Evolutionary conservation across 2,797 vertebrate species (phyloP), one percentile per base, ranked within the genome.

Genomic region (Dendrocincla tyrannina): DNA sequence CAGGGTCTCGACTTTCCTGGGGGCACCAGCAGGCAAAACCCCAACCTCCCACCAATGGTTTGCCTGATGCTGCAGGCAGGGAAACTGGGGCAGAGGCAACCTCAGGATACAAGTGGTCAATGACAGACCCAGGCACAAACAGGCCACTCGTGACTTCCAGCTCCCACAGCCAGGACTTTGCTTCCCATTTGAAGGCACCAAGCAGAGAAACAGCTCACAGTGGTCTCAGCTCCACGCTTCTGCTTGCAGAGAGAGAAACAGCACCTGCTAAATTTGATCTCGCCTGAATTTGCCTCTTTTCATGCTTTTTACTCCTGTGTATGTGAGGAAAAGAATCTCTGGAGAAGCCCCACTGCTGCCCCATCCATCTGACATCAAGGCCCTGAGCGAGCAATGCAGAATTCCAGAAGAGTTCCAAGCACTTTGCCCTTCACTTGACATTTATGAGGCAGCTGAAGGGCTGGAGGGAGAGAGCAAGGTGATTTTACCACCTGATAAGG

Each of bases 381-480:
- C 64, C 78, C 53, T 32, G 35, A 52, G 53, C 20, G 44, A 91
- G 58, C 41, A 39, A 8, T 3, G 81, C 81, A 77, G 69, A 88
- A 92, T 47, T 86, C 66, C 92, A 62, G n/a, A 82, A 44, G 1
- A 0, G 10, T 28, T 77, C 75, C 58, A 8, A 66, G 70, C 52
- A 66, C 76, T 73, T 56, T 88, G 91, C 56, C 93, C 94, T 94
- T 91, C 79, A 77, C 60, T 85, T 89, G 94, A 94, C 95, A 93
- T 95, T 89, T 79, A 12, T 9, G 64, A 91, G 81, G 44, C 87
- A 78, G 76, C 53, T 35, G 19, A 89, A 91, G 81, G 85, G 7
- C 59, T 35, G 66, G 30, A 74, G 46, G 59, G 37, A 39, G 19
- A 23, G 9, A 41, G n/a, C 39, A 49, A 92, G 49, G 84, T 49